Evolutionary conservation across 1,140 invertebrate species (phyloP), one percentile per base, ranked within the genome.

Genomic region (Archivesica marissinica): DNA sequence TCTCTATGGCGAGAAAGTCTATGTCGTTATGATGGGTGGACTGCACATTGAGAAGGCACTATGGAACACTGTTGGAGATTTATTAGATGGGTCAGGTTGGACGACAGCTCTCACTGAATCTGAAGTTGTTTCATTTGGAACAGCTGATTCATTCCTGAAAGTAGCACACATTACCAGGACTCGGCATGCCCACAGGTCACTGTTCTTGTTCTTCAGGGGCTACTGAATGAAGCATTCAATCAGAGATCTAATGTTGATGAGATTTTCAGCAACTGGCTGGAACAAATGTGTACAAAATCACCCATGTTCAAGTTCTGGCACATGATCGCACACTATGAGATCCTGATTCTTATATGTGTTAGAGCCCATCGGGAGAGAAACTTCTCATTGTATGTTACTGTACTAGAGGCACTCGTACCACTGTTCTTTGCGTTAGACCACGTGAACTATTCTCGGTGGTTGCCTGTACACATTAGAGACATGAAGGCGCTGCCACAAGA

Each of bases 51-150:
- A 87, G 50, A 77, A 85, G 59, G 38, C 81, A 52, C 33, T 28
- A 6, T 72, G 59, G 15, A 70, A 50, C 17, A 20, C 38, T 30
- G 30, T 89, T 56, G 89, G 86, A 38, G 56, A 68, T 30, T 39
- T 84, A 9, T 54, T 91, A 20, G 61, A 91, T 28, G 88, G 61
- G 15, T 86, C 66, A 86, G 87, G 85, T 23, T 91, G 91, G 81
- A 85, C 84, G 20, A 66, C 44, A 50, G 23, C 72, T 4, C 20
- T 80, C 11, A 50, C 41, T 25, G 61, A 77, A 41, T 64, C 88
- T 20, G 54, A 61, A 0, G 54, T 86, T 59, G 86, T 64, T 23
- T 87, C 87, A n/a, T 2, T 33, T 47, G 82, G 86, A 30, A 87
- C 81, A 52, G 61, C 86, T 23, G 80, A 85, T 25, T 90, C 88